phyloP scores from a whole-genome alignment of 2,797 vertebrate species.

The Poecilia velifera region DNA sequence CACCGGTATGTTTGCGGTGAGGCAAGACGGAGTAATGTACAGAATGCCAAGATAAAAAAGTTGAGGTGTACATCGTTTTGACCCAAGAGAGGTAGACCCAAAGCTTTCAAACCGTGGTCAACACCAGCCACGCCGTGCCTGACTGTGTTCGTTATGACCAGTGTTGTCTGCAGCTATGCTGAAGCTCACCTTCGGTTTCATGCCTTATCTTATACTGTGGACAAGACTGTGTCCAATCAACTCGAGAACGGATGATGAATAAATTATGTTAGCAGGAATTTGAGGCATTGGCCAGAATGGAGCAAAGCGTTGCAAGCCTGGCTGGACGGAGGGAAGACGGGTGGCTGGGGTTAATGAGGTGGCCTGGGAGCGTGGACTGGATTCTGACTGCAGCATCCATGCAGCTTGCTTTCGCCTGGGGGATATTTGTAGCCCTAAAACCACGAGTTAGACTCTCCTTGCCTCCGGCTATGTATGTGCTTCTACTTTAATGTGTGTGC shows the following conservation, averaged over 20 bases:
- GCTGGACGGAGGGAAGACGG: constrained; percentile 41
- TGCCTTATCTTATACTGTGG: constrained; percentile 34
- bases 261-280: constrained; percentile 70
- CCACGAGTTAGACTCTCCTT: constrained; percentile 62
- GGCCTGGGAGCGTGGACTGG: constrained; percentile 73
- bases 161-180: constrained; percentile 32
- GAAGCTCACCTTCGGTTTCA: constrained; percentile 26
- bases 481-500: constrained; percentile 36
- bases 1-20: constrained; percentile 3
- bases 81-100: constrained; percentile 5
- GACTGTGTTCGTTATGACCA: constrained; percentile 12
- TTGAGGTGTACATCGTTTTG: background rate
- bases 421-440: constrained; percentile 70
- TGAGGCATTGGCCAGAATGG: constrained; percentile 48
- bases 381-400: constrained; percentile 57
- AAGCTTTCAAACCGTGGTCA: background rate
- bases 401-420: constrained; percentile 60
- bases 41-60: constrained; percentile 12
- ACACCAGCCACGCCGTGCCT: background rate
- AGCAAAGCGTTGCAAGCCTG: constrained; percentile 35
- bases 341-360: constrained; percentile 82
- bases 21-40: constrained; percentile 1
- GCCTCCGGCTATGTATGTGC: constrained; percentile 70
- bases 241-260: constrained; percentile 72
- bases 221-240: constrained; percentile 64